Conservation (phyloP, 1,140 invertebrate genomes). For the Lordiphosa collinella region DNA sequence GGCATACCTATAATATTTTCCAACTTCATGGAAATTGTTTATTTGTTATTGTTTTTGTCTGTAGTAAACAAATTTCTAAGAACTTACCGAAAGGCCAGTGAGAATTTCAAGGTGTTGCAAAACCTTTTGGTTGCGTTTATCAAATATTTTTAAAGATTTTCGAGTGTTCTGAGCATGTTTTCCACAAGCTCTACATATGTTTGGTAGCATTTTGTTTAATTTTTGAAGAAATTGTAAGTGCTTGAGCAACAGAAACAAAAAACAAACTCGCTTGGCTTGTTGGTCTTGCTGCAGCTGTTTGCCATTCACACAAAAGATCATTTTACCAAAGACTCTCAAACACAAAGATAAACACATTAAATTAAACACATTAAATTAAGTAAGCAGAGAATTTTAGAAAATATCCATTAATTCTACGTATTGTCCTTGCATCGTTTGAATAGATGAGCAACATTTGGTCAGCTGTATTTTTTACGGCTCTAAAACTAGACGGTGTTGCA, state of each 20-base stretch:
- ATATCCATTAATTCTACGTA: too few relatives aligned
- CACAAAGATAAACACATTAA: neutral
- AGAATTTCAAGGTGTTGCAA: constrained; percentile 37
- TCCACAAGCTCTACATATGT: constrained; percentile 36
- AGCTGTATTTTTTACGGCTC: too few relatives aligned
- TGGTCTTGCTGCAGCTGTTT: constrained; percentile 5
- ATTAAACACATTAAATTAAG: too few relatives aligned
- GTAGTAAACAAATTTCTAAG: neutral
- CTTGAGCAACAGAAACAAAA: neutral
- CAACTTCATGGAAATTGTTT: constrained; percentile 13
- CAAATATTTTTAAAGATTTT: constrained; percentile 34
- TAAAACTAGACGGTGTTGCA: too few relatives aligned
- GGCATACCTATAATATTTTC: constrained; percentile 29
- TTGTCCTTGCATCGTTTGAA: too few relatives aligned
- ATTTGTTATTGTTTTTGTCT: neutral
- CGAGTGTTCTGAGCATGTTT: constrained; percentile 6
- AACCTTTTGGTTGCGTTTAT: constrained; percentile 16
- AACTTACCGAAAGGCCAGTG: constrained; percentile 38
- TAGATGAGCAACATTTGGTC: too few relatives aligned
- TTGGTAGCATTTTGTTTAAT: constrained; percentile 23
- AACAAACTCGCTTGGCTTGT: neutral
- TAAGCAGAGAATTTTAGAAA: too few relatives aligned
- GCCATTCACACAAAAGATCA: too few relatives aligned
- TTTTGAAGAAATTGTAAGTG: neutral
- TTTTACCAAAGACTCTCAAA: too few relatives aligned